Evolutionary conservation across 2,888 invertebrate genomes (phyloP), one percentile per base, ranked within the genome.

Genomic region (Pogonocherus hispidulus): DNA sequence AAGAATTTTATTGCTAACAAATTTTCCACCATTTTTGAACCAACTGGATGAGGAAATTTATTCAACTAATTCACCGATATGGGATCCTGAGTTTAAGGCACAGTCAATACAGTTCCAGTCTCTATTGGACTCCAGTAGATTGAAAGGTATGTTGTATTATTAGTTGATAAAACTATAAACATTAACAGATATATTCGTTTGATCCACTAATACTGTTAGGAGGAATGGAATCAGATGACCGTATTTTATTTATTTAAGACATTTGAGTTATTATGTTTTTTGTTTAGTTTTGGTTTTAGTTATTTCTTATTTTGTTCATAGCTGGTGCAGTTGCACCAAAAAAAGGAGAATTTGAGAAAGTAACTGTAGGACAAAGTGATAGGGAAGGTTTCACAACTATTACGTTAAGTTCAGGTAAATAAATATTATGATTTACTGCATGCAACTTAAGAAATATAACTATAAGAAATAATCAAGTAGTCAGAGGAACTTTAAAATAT

Each of bases 11-110:
- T 92, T 97, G 1, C 87, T 97, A 5, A 94, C 93, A 0, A 95
- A 97, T 85, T 95, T 98, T 86, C 97, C 98, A 0, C 94, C 95
- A 67, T 97, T 98, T 86, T 87, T 98, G 66, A 93, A 95, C 11
- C 88, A 95, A 80, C 86, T 98, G 6, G 96, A 97, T 79, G 93
- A 93, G 69, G 98, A 98, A 82, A 92, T 98, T 60, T 93, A 95
- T 83, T 91, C 93, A 19, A 88, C 91, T 20, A 92, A 89, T 80
- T 97, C 97, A 0, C 96, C 96, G 0, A 97, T 98, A 73, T 98
- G 97, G 97, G 96, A 98, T 86, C 92, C 93, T 0, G 94, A 95
- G 23, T 98, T 95, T 84, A 94, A 94, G 74, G 88, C 89, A 23
- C 90, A 91, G 0, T 92, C 93, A 0, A 87, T 89, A 18, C 92